phyloP scores from a whole-genome alignment of 64 coral and sea anemone genomes.

The Pocillopora damicornis region DNA sequence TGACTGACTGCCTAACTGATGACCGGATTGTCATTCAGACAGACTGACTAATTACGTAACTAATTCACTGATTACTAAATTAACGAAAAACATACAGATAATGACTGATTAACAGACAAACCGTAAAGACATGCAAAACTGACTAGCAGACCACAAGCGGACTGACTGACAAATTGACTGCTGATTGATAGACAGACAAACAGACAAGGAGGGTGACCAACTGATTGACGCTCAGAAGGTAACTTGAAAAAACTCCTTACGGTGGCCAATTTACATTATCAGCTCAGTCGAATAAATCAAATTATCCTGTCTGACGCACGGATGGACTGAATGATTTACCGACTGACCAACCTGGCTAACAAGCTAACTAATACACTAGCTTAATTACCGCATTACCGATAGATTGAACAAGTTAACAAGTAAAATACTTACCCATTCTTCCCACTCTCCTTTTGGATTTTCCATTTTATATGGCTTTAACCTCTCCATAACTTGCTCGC shows the following conservation, averaged over 20 bases:
- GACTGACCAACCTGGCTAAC: too few species aligned
- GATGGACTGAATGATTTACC: too few species aligned
- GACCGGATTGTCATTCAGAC: too few species aligned
- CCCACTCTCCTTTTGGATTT: slow-evolving; percentile 85
- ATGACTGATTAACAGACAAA: too few species aligned
- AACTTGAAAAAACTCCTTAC: neutral
- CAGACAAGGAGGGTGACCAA: neutral
- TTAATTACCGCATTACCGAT: neutral
- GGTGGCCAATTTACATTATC: too few species aligned
- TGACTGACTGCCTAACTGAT: too few species aligned
- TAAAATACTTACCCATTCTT: slow-evolving; percentile 68
- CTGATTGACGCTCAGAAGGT: neutral
- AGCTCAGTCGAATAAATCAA: neutral
- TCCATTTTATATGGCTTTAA: slow-evolving; percentile 58
- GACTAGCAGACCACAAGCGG: neutral
- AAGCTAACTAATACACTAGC: neutral
- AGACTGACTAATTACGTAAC: too few species aligned
- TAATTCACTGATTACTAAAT: too few species aligned
- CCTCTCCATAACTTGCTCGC: slow-evolving; percentile 60
- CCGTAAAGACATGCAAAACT: too few species aligned
- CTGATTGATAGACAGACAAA: neutral
- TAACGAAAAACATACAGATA: too few species aligned
- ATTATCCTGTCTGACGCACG: neutral
- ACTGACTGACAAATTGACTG: neutral
- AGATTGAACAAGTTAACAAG: neutral